These are phyloP conservation scores for Hippasteria phrygiana DNA, from an alignment of 53 echinoderm and acorn worm genomes.

Conservation along the genomic window DNA sequence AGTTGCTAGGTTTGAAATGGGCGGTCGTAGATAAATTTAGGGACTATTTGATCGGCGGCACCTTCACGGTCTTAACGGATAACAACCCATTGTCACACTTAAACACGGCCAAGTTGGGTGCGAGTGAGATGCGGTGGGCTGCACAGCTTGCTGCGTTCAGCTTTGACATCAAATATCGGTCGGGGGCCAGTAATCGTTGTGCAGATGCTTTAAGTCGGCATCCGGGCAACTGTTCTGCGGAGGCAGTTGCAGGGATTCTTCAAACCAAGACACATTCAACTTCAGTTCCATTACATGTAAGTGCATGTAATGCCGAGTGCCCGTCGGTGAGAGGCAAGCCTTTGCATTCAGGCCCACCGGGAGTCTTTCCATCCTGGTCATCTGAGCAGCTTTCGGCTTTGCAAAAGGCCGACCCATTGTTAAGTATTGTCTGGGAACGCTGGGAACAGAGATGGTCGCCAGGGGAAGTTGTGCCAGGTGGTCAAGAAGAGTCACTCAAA, in stretches of 20 bases:
- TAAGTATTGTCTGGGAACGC: conserved; percentile 19
- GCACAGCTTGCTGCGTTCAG: background rate
- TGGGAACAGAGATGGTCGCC: conserved; percentile 31
- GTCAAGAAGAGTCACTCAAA: background rate
- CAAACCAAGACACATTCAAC: background rate
- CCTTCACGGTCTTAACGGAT: too few species aligned
- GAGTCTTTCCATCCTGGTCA: conserved; percentile 28
- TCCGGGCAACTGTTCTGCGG: background rate
- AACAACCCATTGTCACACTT: too few species aligned
- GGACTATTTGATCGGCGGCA: too few species aligned
- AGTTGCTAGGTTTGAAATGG: too few species aligned
- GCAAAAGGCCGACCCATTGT: background rate
- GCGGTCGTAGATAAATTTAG: too few species aligned
- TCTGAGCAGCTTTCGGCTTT: conserved; percentile 15
- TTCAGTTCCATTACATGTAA: background rate
- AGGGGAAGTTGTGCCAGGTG: background rate
- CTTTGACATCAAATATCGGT: background rate
- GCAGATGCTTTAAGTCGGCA: conserved; percentile 9
- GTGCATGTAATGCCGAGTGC: conserved; percentile 23
- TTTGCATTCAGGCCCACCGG: background rate
- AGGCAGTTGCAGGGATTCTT: background rate
- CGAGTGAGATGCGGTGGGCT: conserved; percentile 7
- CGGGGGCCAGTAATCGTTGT: background rate
- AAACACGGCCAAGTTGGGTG: conserved; percentile 13
- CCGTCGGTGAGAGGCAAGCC: background rate